Percentiles rank a stretch among this genome's conserved stretches.
Evolutionary conservation across 2,797 vertebrate species (phyloP).

Genomic region (Hipposideros larvatus): DNA sequence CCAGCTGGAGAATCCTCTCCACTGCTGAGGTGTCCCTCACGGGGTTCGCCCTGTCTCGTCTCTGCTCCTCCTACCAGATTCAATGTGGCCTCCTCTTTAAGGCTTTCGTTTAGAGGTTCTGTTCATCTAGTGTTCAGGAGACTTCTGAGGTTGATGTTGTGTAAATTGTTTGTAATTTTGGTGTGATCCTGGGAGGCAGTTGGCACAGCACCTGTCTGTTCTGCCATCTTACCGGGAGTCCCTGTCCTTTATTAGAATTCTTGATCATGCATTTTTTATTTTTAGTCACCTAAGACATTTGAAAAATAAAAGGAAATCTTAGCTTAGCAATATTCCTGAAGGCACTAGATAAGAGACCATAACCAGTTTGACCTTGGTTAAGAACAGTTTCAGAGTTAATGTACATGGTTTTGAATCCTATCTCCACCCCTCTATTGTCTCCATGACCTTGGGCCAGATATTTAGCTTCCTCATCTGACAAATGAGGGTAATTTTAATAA

Average conservation of each 20-base stretch:
- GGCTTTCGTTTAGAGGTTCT: too few relatives aligned
- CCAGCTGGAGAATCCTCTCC: too few relatives aligned
- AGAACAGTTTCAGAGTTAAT: not conserved
- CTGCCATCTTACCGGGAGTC: too few relatives aligned
- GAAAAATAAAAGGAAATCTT: not conserved
- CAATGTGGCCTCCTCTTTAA: too few relatives aligned
- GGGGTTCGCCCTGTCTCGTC: too few relatives aligned
- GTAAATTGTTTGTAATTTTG: too few relatives aligned
- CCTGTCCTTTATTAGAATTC: not conserved
- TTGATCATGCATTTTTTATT: not conserved
- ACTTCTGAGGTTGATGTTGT: too few relatives aligned
- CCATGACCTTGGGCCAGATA: not conserved
- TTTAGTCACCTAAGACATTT: not conserved
- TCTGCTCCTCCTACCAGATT: too few relatives aligned
- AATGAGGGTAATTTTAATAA: not conserved
- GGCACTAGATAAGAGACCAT: not conserved
- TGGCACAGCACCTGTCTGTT: too few relatives aligned
- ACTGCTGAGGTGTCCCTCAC: too few relatives aligned
- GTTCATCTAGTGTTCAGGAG: too few relatives aligned
- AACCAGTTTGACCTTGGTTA: not conserved
- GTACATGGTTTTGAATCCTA: not conserved
- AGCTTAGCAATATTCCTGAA: not conserved
- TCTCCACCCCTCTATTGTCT: not conserved
- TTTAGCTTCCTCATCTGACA: not conserved
- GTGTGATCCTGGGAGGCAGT: too few relatives aligned